A percentile compares a stretch with the other conserved stretches of the same genome.
Evolutionary conservation across 2,888 invertebrate genomes (phyloP).

Genomic region (Quadroppia sp.): DNA sequence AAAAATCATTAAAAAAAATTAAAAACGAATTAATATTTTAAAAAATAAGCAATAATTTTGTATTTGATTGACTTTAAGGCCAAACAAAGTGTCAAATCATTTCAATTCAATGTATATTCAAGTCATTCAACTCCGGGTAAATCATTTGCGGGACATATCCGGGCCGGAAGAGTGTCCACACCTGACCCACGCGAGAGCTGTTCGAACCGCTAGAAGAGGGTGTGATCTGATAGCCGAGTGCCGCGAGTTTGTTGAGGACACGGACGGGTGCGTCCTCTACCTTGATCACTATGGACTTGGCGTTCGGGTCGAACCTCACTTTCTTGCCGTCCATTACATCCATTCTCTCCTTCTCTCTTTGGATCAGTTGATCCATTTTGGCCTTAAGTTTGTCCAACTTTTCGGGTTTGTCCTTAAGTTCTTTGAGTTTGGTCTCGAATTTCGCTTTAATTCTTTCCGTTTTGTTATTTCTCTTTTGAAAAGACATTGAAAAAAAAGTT

Average conservation of each 20-base stretch:
- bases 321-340: conserved; percentile 39
- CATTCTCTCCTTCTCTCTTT: conserved; percentile 36
- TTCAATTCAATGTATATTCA: not conserved
- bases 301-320: conserved; percentile 39
- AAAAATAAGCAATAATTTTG: too few relatives aligned
- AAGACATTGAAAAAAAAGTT: not conserved
- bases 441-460: conserved; percentile 37
- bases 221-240: conserved; percentile 36
- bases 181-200: conserved; percentile 12
- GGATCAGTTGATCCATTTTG: conserved; percentile 33
- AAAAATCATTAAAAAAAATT: too few relatives aligned
- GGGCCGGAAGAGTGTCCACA: conserved; percentile 39
- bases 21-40: too few relatives aligned
- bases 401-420: conserved; percentile 36
- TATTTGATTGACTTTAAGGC: too few relatives aligned
- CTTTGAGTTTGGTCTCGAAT: conserved; percentile 33
- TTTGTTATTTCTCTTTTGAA: conserved; percentile 36
- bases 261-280: conserved; percentile 41
- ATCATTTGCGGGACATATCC: conserved; percentile 35
- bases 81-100: too few relatives aligned
- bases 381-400: conserved; percentile 34
- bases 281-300: conserved; percentile 39
- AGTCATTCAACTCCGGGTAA: conserved; percentile 37
- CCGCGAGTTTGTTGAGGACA: conserved; percentile 37
- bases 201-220: conserved; percentile 34